Evolutionary conservation across 2,113 vertebrate genomes (phyloP).

Genomic region (Cyanocitta stelleri): DNA sequence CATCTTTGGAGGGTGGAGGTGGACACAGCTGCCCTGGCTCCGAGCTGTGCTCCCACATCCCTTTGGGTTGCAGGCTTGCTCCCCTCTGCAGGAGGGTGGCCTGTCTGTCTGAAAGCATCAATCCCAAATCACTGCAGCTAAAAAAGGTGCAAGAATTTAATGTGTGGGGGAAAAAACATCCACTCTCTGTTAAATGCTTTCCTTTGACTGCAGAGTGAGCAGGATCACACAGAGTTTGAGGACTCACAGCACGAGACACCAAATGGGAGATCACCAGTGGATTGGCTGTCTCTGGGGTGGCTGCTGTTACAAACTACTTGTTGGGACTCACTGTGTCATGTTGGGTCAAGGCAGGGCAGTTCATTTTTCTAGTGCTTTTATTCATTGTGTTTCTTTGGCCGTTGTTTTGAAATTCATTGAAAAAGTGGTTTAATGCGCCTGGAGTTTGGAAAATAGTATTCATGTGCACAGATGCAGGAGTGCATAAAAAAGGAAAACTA

Average conservation of each 20-base stretch:
- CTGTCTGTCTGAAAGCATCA: background rate
- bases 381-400: background rate
- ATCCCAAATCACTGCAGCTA: background rate
- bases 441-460: conserved; percentile 1
- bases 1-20: fast-evolving
- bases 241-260: background rate
- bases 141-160: background rate
- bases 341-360: background rate
- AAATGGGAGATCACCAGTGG: background rate
- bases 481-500: background rate
- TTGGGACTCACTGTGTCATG: background rate
- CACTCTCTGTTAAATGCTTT: background rate
- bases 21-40: background rate
- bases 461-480: background rate
- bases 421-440: background rate
- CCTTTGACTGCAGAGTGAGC: background rate
- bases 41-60: background rate
- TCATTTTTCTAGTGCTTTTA: background rate
- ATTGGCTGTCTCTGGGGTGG: background rate
- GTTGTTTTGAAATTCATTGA: background rate
- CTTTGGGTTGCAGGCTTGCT: background rate
- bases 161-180: background rate
- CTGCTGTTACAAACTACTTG: background rate
- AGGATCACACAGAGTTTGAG: background rate
- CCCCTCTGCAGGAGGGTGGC: background rate